Base-by-base conservation (phyloP, 2,113 vertebrate species). In the Pelodiscus sinensis region DNA sequence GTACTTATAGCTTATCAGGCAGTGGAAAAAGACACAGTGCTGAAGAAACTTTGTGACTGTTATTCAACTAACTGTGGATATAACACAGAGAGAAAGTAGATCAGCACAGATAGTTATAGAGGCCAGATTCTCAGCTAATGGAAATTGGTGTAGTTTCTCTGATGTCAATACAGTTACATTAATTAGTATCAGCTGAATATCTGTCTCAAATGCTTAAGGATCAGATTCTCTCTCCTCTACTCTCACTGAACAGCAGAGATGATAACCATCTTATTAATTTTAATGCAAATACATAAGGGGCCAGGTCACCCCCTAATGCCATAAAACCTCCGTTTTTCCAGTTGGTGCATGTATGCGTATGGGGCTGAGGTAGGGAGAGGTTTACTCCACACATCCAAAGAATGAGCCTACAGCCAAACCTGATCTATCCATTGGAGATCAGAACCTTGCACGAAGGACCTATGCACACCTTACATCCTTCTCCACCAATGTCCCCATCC, bases 1-100 rank as follows among this genome's bases (percentile, higher is more conserved):
- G 38, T 80, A 54, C 6, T 91, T 81, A 60, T 95, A 87, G 56
- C 15, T 93, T 79, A 73, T 65, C 88, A 94, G 55, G 3, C n/a
- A 73, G 71, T 93, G 78, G 90, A n/a, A 35, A 88, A 97, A 92
- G 95, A 82, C 62, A 84, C 58, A 94, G 86, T 81, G 71, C 29
- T 93, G 95, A 96, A 92, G 92, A 94, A 96, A 86, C 86, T 92
- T 90, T 73, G 57, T 92, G 56, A 86, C 84, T 84, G 91, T 89
- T 6, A 85, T 94, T 95, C 93, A 79, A 84, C 68, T 84, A 24
- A 92, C 73, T 79, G 35, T 54, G 87, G 90, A 87, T 89, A 89
- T 35, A 86, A 88, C 86, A 86, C n/a, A 87, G 81, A 89, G 75
- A 54, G 75, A 79, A 0, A 24, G 89, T 51, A 57, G 92, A 87